These are phyloP conservation scores for Corythucha ciliata DNA, from an alignment of 2,888 invertebrate genomes.

Conservation along the genomic window DNA sequence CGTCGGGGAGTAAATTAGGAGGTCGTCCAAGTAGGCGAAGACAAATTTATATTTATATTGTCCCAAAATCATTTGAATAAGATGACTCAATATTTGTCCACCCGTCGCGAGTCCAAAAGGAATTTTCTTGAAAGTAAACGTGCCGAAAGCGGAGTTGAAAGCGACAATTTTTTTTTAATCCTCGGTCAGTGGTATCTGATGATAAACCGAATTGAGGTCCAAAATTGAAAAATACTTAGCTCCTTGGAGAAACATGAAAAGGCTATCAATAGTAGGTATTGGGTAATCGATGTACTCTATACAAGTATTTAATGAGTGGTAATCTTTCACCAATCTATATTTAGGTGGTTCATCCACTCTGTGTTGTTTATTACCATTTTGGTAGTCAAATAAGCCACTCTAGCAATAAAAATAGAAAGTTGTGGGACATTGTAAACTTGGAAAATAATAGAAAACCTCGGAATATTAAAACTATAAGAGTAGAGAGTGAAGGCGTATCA, in stretches of 20 bases:
- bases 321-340: slow-evolving; percentile 32
- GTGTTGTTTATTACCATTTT: no score
- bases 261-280: neutral
- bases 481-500: no score
- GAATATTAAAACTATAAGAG: no score
- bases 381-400: no score
- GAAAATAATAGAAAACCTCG: no score
- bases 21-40: slow-evolving; percentile 29
- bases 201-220: slow-evolving; percentile 27
- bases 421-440: no score
- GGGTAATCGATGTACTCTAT: slow-evolving; percentile 13
- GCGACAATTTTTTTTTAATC: slow-evolving; percentile 16
- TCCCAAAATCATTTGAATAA: slow-evolving; percentile 25
- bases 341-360: no score
- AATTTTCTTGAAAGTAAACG: slow-evolving; percentile 21
- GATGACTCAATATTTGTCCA: slow-evolving; percentile 16
- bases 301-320: slow-evolving; percentile 15
- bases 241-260: slow-evolving; percentile 1
- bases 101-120: slow-evolving; percentile 27
- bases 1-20: slow-evolving; percentile 21
- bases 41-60: slow-evolving; percentile 26
- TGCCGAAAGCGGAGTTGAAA: slow-evolving; percentile 17
- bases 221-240: slow-evolving; percentile 23
- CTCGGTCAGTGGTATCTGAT: slow-evolving; percentile 22
- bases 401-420: no score